Percentiles rank a stretch among this genome's conserved stretches.
These are phyloP conservation scores for Cephalopterus ornatus DNA, from an alignment of 2,113 vertebrate genomes.

Conservation along the genomic window DNA sequence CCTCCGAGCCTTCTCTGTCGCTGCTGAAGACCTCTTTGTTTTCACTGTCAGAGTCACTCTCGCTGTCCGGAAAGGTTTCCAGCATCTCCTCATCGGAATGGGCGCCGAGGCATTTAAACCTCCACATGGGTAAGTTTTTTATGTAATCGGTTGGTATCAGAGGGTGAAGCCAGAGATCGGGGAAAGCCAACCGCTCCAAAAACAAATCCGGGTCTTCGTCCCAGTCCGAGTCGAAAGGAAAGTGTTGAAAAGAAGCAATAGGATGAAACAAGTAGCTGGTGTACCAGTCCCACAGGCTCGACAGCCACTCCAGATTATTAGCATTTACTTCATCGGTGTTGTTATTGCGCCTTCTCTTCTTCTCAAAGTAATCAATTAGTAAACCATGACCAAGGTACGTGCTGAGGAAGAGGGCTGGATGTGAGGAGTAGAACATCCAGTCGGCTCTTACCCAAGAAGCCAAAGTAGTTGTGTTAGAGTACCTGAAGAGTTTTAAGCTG, in stretches of 20 bases:
- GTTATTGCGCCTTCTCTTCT: conserved; percentile 85
- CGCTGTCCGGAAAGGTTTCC: conserved; percentile 71
- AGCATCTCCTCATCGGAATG: conserved; percentile 59
- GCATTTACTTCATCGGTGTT: conserved; percentile 85
- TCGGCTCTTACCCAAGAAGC: conserved; percentile 93
- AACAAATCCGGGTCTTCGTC: conserved; percentile 91
- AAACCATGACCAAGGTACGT: conserved; percentile 93
- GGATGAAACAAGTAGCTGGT: conserved; percentile 94
- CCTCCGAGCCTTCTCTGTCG: conserved; percentile 53
- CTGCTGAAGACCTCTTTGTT: conserved; percentile 51
- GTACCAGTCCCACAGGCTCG: conserved; percentile 98
- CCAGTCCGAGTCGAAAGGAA: conserved; percentile 91
- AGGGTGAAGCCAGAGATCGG: conserved; percentile 94
- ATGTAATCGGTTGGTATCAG: conserved; percentile 93
- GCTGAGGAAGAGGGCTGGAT: conserved; percentile 94
- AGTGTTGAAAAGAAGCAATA: conserved; percentile 90
- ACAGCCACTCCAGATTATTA: conserved; percentile 95
- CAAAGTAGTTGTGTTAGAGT: conserved; percentile 91
- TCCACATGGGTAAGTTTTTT: conserved; percentile 89
- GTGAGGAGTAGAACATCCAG: conserved; percentile 98
- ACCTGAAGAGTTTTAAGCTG: conserved; percentile 92
- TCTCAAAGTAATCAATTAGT: conserved; percentile 96
- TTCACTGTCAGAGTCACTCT: conserved; percentile 77
- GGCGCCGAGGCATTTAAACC: conserved; percentile 70
- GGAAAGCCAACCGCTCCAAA: conserved; percentile 90